Base-by-base conservation (phyloP, 2,888 invertebrate species). In the Anarsia innoxiella region DNA sequence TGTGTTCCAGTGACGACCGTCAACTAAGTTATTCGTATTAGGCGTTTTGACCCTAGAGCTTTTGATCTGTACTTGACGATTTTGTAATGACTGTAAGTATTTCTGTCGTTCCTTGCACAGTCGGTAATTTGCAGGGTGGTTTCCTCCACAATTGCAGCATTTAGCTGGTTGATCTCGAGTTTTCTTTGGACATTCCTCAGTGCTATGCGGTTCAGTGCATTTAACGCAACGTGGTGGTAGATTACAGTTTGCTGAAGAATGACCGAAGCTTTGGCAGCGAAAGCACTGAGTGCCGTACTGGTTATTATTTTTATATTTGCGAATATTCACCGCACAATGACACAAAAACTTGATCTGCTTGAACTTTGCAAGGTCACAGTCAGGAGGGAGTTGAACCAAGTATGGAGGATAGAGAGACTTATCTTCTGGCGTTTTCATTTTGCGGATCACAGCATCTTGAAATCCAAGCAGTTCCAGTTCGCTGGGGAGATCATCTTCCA, bases 391-490 rank as follows among this genome's bases (percentile, higher is more conserved):
- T 13, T 32, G 32, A 2, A 32, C n/a, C 2, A 32, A 3, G 15
- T 14, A 32, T 2, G 25, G 32, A n/a, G 32, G 23, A 13, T 25
- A 9, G n/a, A 23, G 2, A 12, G 19, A 2, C 11, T 31, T 31
- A 2, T 19, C 31, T 19, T 31, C 11, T 3, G 19, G 11, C 2
- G 5, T 6, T 16, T 31, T 31, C 10, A 31, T 15, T 12, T 8
- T 31, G 5, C n/a, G 3, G 2, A 29, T n/a, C 19, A 6, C 6
- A 19, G 19, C 19, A 19, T 19, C 19, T 3, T 19, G 3, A 11
- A 37, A 37, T n/a, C 37, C 37, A 8, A 23, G 5, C 1, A 6
- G 3, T 2, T 16, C 13, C 9, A 37, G 14, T 10, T 37, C 37
- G 1, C 32, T 14, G 2, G 8, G 10, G 1, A 37, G 1, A 8